Evolutionary conservation across 2,888 invertebrate species (phyloP).

Genomic region (Seira sanloemensis): DNA sequence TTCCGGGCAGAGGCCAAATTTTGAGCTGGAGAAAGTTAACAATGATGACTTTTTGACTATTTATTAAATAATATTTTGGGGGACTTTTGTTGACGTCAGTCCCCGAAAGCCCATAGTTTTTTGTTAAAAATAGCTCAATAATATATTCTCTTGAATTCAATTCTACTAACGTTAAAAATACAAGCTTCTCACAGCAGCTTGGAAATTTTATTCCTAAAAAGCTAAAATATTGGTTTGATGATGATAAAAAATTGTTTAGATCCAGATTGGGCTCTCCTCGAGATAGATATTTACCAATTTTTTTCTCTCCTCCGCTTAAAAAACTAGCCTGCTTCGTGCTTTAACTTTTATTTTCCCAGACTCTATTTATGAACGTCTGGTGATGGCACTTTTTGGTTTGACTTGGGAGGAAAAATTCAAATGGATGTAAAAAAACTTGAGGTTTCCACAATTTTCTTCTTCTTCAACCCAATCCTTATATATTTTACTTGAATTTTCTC

Average conservation of each 20-base stretch:
- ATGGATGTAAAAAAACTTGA: slow-evolving; percentile 28
- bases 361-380: slow-evolving; percentile 56
- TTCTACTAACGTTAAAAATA: not conserved
- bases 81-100: too few species aligned
- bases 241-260: too few species aligned
- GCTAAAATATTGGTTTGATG: not conserved
- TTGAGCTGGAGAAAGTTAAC: too few species aligned
- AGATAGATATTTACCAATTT: not conserved
- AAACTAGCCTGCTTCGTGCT: not conserved
- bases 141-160: not conserved
- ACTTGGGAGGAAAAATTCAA: slow-evolving; percentile 48
- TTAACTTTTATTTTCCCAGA: not conserved
- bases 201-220: not conserved
- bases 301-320: not conserved
- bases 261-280: too few species aligned
- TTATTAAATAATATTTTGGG: not conserved
- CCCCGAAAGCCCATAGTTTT: too few species aligned
- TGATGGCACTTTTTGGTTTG: slow-evolving; percentile 40
- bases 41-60: too few species aligned
- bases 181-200: not conserved
- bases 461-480: not conserved
- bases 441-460: not conserved
- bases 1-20: too few species aligned
- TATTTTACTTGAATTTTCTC: not conserved
- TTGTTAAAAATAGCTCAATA: not conserved